Evolutionary conservation across 1,140 invertebrate species (phyloP).

Genomic region (Tetragnatha versicolor): DNA sequence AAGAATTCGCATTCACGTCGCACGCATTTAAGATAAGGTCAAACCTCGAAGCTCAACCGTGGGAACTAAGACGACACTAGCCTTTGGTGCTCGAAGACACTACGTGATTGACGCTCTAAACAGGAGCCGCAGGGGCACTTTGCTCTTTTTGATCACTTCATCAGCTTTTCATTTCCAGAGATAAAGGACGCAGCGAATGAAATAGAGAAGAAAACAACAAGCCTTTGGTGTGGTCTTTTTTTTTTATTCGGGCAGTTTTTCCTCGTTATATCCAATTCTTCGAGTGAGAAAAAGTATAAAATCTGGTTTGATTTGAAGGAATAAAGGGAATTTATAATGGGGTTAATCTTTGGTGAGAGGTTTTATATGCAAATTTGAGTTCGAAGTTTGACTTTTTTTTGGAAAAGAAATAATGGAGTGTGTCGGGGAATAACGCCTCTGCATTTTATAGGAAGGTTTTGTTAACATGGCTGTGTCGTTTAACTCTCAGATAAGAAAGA

Average conservation of each 20-base stretch:
- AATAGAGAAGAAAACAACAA: background rate
- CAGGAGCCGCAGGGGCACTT: background rate
- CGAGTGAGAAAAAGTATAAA: background rate
- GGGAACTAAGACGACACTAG: slow-evolving; percentile 36
- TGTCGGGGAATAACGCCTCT: no score
- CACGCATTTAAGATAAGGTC: slow-evolving; percentile 26
- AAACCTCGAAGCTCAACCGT: slow-evolving; percentile 32
- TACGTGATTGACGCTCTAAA: slow-evolving; percentile 42
- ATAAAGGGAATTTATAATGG: no score
- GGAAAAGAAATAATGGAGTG: no score
- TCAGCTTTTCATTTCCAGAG: slow-evolving; percentile 27
- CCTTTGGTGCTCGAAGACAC: slow-evolving; percentile 27
- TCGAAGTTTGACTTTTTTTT: no score
- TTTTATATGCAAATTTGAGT: no score
- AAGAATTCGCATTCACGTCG: slow-evolving; percentile 32
- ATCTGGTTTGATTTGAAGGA: background rate
- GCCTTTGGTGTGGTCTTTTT: slow-evolving; percentile 11
- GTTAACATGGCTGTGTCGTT: no score
- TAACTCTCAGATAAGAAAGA: no score
- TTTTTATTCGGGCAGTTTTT: no score
- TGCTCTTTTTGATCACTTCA: slow-evolving; percentile 32
- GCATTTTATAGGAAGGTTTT: no score
- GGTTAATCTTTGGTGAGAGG: no score
- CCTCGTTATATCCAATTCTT: background rate
- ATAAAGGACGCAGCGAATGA: background rate